A percentile compares a stretch with the other conserved stretches of the same genome.
phyloP scores from a whole-genome alignment of 2,797 vertebrate genomes.

The Gadopsis marmoratus region DNA sequence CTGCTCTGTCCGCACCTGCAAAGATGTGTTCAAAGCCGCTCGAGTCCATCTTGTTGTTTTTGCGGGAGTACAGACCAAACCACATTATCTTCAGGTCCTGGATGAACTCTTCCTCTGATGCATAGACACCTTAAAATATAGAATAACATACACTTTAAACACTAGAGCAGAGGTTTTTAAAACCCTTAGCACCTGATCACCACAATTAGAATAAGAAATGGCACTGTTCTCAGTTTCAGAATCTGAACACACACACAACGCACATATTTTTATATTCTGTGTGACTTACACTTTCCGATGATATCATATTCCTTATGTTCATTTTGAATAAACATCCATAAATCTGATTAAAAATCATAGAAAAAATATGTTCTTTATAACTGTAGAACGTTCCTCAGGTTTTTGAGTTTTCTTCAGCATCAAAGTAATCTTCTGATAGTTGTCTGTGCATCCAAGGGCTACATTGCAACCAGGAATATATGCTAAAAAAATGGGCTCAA shows the following conservation, averaged over 20 bases:
- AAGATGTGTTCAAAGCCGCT: slow-evolving; percentile 98
- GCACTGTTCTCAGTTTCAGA: neutral
- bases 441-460: neutral
- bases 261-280: neutral
- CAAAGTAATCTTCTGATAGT: neutral
- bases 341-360: neutral
- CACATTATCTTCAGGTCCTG: slow-evolving; percentile 94
- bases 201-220: neutral
- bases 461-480: neutral
- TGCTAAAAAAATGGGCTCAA: neutral
- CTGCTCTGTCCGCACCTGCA: slow-evolving; percentile 82
- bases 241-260: neutral
- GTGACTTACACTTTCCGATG: neutral
- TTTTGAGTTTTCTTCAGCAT: neutral
- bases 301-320: neutral
- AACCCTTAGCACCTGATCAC: neutral
- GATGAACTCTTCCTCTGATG: slow-evolving; percentile 87
- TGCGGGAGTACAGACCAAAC: slow-evolving; percentile 95
- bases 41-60: slow-evolving; percentile 84
- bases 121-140: slow-evolving; percentile 84
- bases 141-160: neutral
- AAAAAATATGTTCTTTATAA: neutral
- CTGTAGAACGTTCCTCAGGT: neutral
- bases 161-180: neutral
- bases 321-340: neutral